Percentiles rank a stretch among this genome's conserved stretches.
phyloP scores from a whole-genome alignment of 1,140 invertebrate species.

The Maconellicoccus hirsutus region DNA sequence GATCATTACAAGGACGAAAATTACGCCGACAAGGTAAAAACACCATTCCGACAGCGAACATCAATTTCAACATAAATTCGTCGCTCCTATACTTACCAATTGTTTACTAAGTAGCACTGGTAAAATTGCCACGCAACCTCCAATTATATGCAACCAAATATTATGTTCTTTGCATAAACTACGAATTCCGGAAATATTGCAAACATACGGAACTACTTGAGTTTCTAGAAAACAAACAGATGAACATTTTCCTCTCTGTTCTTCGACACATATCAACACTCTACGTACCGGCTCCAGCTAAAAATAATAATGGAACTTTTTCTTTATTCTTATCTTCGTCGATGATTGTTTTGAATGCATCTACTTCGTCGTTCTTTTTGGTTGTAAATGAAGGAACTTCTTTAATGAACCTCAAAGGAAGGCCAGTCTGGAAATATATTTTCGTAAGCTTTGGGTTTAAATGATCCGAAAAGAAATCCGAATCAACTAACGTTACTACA shows the following conservation, averaged over 20 bases:
- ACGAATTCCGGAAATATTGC: not conserved
- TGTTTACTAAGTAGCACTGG: not conserved
- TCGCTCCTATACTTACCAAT: not conserved
- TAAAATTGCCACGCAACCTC: not conserved
- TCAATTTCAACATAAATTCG: too few relatives aligned
- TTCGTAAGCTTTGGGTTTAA: not conserved
- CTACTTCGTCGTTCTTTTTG: conserved; percentile 64
- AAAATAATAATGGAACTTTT: conserved; percentile 63
- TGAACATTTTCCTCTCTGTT: not conserved
- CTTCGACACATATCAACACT: too few relatives aligned
- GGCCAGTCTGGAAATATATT: conserved; percentile 41
- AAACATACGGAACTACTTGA: not conserved
- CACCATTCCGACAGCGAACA: too few relatives aligned
- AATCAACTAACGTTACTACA: conserved; percentile 51
- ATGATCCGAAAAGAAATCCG: not conserved
- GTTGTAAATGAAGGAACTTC: conserved; percentile 69
- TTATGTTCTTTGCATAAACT: not conserved
- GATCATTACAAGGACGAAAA: too few relatives aligned
- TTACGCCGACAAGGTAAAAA: too few relatives aligned
- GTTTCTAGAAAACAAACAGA: not conserved
- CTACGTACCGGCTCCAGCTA: conserved; percentile 57
- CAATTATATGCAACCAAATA: conserved; percentile 1
- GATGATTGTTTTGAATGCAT: conserved; percentile 63
- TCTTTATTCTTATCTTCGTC: conserved; percentile 58
- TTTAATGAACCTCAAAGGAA: conserved; percentile 69